A percentile compares a stretch with the other conserved stretches of the same genome.
Evolutionary conservation across 2,888 invertebrate species (phyloP).

Genomic region (Parthenolecanium corni): DNA sequence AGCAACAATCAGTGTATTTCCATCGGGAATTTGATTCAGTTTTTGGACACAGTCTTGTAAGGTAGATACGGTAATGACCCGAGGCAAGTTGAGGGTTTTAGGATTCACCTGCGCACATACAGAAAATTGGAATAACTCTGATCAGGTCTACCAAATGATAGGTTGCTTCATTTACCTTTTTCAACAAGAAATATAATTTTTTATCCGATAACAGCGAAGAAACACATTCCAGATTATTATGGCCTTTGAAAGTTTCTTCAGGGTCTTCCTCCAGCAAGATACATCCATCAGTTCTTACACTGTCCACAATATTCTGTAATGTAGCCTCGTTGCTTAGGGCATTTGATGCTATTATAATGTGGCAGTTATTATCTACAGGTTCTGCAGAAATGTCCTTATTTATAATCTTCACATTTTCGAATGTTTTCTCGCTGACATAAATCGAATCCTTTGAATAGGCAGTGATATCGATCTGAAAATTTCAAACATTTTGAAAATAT

Average conservation of each 20-base stretch:
- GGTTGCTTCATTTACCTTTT: slow-evolving; percentile 6
- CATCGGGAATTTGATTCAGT: slow-evolving; percentile 14
- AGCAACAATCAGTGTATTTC: slow-evolving; percentile 10
- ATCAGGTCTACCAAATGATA: background rate
- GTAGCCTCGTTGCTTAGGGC: slow-evolving; percentile 45
- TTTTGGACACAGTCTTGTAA: slow-evolving; percentile 10
- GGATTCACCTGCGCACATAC: background rate
- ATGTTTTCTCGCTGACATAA: background rate
- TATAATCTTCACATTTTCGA: slow-evolving; percentile 44
- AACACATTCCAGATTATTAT: slow-evolving; percentile 41
- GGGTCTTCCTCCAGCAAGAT: slow-evolving; percentile 60
- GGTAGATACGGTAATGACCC: background rate
- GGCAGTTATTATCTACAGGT: slow-evolving; percentile 49
- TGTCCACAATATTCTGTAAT: slow-evolving; percentile 48
- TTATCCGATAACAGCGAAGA: slow-evolving; percentile 53
- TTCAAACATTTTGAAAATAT: no score
- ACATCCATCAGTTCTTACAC: slow-evolving; percentile 57
- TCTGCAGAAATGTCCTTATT: slow-evolving; percentile 49
- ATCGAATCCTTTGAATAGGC: slow-evolving; percentile 20
- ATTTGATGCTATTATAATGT: slow-evolving; percentile 56
- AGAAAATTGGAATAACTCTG: background rate
- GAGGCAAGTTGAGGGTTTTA: background rate
- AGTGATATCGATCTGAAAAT: slow-evolving; percentile 25
- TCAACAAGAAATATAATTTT: slow-evolving; percentile 34
- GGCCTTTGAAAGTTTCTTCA: slow-evolving; percentile 34